These are phyloP conservation scores for Drosophila murphyi DNA, from an alignment of 1,140 invertebrate species.

Conservation along the genomic window DNA sequence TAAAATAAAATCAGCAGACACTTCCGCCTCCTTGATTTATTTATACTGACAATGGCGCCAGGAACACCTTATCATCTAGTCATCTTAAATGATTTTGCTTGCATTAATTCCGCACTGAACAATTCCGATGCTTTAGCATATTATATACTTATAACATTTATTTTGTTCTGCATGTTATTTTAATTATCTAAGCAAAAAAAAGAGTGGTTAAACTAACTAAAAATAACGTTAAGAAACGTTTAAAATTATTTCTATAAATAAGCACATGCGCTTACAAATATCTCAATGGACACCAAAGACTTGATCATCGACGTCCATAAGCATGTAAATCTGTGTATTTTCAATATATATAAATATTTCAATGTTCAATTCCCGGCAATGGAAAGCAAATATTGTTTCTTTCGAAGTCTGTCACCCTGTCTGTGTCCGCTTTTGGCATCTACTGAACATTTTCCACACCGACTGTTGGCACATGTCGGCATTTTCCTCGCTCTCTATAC, in stretches of 20 bases:
- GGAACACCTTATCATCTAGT: slow-evolving; percentile 21
- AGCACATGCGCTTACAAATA: no score
- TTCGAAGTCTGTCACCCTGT: not conserved
- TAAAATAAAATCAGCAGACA: slow-evolving; percentile 16
- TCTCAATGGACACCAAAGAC: no score
- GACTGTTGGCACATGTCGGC: not conserved
- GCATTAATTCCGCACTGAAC: slow-evolving; percentile 7
- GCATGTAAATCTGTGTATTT: not conserved
- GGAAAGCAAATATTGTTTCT: slow-evolving; percentile 23
- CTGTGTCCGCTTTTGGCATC: not conserved
- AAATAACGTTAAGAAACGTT: no score
- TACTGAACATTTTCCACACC: slow-evolving; percentile 7
- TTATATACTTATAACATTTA: not conserved
- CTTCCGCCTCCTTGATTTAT: slow-evolving; percentile 34
- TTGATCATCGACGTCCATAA: not conserved
- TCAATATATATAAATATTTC: slow-evolving; percentile 12
- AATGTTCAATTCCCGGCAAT: not conserved
- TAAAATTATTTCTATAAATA: no score
- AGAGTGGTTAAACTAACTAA: no score
- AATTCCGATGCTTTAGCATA: not conserved
- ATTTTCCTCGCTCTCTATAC: slow-evolving; percentile 10
- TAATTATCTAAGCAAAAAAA: not conserved
- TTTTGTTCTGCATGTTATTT: not conserved
- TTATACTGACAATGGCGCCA: slow-evolving; percentile 25
- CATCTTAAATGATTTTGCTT: slow-evolving; percentile 24